Evolutionary conservation across 2,797 vertebrate genomes (phyloP).

Genomic region (Cirrhinus molitorella): DNA sequence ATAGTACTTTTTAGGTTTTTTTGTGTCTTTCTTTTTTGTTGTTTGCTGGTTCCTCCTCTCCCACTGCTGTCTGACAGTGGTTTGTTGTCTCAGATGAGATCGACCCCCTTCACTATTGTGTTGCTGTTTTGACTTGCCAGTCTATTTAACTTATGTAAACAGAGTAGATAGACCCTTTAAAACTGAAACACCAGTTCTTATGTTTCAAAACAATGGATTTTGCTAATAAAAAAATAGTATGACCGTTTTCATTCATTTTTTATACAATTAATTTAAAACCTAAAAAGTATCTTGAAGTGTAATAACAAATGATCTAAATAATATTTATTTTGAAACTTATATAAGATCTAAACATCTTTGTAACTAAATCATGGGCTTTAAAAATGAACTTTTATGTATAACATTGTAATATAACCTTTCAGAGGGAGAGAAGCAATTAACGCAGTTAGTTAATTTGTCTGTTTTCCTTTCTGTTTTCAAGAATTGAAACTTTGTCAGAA

Average conservation of each 20-base stretch:
- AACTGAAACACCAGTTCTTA: background rate
- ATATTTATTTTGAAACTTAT: background rate
- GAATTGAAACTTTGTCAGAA: slow-evolving; percentile 42
- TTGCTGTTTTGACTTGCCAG: slow-evolving; percentile 37
- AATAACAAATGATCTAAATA: background rate
- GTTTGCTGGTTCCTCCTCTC: background rate
- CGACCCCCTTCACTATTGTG: slow-evolving; percentile 34
- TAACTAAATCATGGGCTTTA: background rate
- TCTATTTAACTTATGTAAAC: slow-evolving; percentile 45
- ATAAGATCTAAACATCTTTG: background rate
- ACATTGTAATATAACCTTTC: background rate
- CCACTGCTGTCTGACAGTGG: slow-evolving; percentile 7
- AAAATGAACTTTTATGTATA: background rate
- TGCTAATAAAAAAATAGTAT: background rate
- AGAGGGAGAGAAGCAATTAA: background rate
- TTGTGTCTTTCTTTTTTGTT: background rate
- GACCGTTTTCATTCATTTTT: background rate
- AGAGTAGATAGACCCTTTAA: background rate
- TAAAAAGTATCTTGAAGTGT: background rate
- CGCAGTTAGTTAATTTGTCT: background rate
- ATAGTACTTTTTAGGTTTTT: background rate
- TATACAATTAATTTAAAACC: background rate
- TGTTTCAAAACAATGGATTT: background rate
- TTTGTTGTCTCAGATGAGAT: slow-evolving; percentile 28
- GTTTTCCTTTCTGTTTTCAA: background rate